Conservation (phyloP, 1,140 invertebrate genomes). For the Ganaspis sp. region DNA sequence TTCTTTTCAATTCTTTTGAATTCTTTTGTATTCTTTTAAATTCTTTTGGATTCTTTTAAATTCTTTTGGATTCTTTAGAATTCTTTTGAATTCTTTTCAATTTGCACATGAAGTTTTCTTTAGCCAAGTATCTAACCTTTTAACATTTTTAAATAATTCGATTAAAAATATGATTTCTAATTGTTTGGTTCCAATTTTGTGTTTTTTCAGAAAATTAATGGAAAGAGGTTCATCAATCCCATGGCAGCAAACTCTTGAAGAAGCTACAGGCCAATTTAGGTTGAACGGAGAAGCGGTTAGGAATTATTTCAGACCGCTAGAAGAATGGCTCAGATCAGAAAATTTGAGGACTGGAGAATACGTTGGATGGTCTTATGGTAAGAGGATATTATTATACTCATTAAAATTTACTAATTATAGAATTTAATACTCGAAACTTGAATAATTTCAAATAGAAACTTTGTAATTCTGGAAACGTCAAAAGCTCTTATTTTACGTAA, state of each 20-base stretch:
- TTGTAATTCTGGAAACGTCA: no score
- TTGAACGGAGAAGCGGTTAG: slow-evolving; percentile 90
- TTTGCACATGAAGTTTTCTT: no score
- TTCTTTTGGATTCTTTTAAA: no score
- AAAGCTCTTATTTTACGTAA: no score
- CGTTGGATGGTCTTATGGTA: slow-evolving; percentile 88
- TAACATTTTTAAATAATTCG: slow-evolving; percentile 31
- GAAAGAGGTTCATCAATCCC: slow-evolving; percentile 88
- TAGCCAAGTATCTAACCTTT: no score
- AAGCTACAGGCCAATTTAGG: slow-evolving; percentile 86
- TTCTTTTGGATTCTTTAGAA: no score
- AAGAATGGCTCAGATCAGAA: slow-evolving; percentile 91
- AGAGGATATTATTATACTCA: slow-evolving; percentile 42
- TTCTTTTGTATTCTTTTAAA: no score
- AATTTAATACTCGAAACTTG: not conserved
- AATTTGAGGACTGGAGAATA: slow-evolving; percentile 87
- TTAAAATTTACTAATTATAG: not conserved
- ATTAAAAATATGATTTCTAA: slow-evolving; percentile 26
- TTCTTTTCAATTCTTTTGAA: no score
- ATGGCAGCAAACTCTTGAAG: slow-evolving; percentile 90
- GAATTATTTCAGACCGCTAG: slow-evolving; percentile 94
- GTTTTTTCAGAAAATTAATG: slow-evolving; percentile 85
- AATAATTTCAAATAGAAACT: no score
- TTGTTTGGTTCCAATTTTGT: slow-evolving; percentile 40
- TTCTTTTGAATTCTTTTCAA: no score